phyloP scores from a whole-genome alignment of 2,797 vertebrate species.

The Tamandua tetradactyla region DNA sequence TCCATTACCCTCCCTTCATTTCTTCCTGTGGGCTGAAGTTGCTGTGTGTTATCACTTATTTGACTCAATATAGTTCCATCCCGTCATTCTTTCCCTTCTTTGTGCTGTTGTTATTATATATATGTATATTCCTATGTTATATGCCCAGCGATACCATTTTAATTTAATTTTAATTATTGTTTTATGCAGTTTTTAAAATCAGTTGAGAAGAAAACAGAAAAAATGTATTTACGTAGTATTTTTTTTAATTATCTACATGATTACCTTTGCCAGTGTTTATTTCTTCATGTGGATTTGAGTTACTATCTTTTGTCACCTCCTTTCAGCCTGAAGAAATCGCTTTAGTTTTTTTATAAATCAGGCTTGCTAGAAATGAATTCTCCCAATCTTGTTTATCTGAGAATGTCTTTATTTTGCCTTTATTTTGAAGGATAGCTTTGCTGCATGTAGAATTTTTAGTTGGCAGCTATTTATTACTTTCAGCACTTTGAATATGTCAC shows the following conservation, averaged over 20 bases:
- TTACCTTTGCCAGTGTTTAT: not conserved
- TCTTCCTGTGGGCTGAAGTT: not conserved
- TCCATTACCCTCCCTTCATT: not conserved
- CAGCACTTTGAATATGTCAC: not conserved
- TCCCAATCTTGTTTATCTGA: not conserved
- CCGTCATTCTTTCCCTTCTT: not conserved
- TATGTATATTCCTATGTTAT: not conserved
- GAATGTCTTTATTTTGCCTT: not conserved
- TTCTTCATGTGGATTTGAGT: not conserved
- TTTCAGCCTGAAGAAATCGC: not conserved
- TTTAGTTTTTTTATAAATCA: not conserved
- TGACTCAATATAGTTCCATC: not conserved
- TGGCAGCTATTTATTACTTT: not conserved
- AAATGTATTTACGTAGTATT: not conserved
- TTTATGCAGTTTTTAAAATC: constrained; percentile 22
- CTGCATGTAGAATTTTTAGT: not conserved
- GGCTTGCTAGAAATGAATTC: not conserved
- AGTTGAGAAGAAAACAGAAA: not conserved
- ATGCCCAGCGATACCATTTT: not conserved
- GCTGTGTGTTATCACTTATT: not conserved
- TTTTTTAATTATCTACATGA: not conserved
- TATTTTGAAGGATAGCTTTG: not conserved
- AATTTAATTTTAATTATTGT: too few species aligned
- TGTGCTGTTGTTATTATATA: not conserved
- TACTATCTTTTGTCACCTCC: not conserved